A percentile compares a stretch with the other conserved stretches of the same genome.
phyloP scores from a whole-genome alignment of 2,888 invertebrate species.

The Proisotoma minuta region DNA sequence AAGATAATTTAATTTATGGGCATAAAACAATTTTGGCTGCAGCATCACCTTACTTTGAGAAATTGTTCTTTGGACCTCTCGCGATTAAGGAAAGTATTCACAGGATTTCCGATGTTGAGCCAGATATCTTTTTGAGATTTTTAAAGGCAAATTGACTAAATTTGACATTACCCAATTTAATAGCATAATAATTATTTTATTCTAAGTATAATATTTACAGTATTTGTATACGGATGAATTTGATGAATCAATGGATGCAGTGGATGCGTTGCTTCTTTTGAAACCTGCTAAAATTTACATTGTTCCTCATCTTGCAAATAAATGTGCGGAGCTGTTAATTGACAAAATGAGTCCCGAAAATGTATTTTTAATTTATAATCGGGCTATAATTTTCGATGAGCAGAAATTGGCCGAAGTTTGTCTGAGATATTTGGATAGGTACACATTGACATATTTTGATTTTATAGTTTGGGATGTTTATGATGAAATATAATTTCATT shows the following conservation, averaged over 20 bases:
- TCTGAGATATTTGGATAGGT: constrained; percentile 70
- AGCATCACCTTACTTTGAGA: constrained; percentile 80
- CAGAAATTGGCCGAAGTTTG: constrained; percentile 74
- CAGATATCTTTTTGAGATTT: constrained; percentile 71
- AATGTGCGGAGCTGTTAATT: constrained; percentile 70
- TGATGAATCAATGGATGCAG: constrained; percentile 64
- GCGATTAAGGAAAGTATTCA: constrained; percentile 58
- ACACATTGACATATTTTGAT: neutral
- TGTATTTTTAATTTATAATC: constrained; percentile 73
- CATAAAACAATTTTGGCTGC: constrained; percentile 73
- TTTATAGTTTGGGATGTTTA: neutral
- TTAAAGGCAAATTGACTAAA: constrained; percentile 56
- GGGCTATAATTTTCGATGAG: constrained; percentile 75
- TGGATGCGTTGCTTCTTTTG: constrained; percentile 79
- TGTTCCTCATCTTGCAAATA: constrained; percentile 73
- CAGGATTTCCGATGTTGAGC: constrained; percentile 77
- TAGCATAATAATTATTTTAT: constrained; percentile 3
- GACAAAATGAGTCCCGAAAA: constrained; percentile 74
- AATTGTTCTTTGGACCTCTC: constrained; percentile 75
- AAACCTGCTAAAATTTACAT: constrained; percentile 85
- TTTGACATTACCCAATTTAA: neutral
- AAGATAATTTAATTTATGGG: constrained; percentile 56
- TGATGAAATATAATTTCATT: neutral
- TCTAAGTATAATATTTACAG: constrained; percentile 30
- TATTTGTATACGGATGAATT: constrained; percentile 77